phyloP scores from a whole-genome alignment of 2,113 vertebrate species.

The Tangachromis dhanisi region DNA sequence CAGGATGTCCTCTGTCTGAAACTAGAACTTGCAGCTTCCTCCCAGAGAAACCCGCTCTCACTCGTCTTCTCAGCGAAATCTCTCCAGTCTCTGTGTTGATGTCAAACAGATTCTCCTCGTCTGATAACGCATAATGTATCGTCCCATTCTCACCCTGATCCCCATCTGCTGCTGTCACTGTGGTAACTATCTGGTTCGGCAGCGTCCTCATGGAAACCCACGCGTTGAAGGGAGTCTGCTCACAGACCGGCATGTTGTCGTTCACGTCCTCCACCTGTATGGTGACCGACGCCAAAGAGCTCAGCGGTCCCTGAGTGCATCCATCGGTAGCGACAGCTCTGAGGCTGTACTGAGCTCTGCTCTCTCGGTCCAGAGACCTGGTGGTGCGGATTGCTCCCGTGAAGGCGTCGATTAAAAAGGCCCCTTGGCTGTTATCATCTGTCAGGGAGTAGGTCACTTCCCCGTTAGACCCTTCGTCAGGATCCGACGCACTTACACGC shows the following conservation, averaged over 20 bases:
- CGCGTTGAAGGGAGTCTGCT: conserved; percentile 70
- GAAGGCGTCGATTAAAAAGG: conserved; percentile 72
- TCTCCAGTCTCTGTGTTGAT: conserved; percentile 74
- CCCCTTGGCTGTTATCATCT: conserved; percentile 69
- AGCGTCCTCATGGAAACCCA: conserved; percentile 62
- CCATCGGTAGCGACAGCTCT: conserved; percentile 77
- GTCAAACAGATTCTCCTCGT: conserved; percentile 71
- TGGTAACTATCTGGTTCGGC: conserved; percentile 65
- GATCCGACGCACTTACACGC: conserved; percentile 73
- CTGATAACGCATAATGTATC: conserved; percentile 66
- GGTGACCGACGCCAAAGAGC: conserved; percentile 65
- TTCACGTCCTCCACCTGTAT: conserved; percentile 83
- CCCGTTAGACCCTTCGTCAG: conserved; percentile 79
- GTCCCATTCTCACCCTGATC: conserved; percentile 82
- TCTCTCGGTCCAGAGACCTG: conserved; percentile 78
- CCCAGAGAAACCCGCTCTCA: conserved; percentile 63
- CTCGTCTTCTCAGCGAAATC: conserved; percentile 67
- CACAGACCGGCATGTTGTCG: conserved; percentile 81
- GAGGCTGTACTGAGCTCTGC: conserved; percentile 71
- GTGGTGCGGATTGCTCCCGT: conserved; percentile 71
- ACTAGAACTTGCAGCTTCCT: conserved; percentile 72
- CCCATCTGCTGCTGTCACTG: conserved; percentile 70
- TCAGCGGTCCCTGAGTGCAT: conserved; percentile 69
- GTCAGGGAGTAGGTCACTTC: conserved; percentile 75
- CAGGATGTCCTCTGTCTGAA: conserved; percentile 75